These are phyloP conservation scores for Tolmerus cingulatus DNA, from an alignment of 2,888 invertebrate genomes.

Conservation along the genomic window DNA sequence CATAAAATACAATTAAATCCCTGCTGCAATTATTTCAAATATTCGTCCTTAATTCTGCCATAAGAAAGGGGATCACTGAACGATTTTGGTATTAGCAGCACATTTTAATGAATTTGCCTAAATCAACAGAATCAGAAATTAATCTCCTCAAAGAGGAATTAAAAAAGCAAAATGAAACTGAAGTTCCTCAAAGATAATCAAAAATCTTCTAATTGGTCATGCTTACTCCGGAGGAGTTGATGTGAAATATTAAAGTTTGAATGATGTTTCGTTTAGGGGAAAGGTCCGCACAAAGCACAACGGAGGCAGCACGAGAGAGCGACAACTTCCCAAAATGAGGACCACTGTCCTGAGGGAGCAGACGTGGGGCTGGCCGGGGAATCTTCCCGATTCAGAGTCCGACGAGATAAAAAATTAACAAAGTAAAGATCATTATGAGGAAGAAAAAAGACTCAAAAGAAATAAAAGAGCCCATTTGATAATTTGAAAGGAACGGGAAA, in stretches of 20 bases:
- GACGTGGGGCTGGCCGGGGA: not conserved
- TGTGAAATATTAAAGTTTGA: not conserved
- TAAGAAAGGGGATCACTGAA: not conserved
- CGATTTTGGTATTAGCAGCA: not conserved
- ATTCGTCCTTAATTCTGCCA: not conserved
- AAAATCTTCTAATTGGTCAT: not conserved
- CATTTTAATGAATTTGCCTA: not conserved
- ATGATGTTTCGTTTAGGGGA: not conserved
- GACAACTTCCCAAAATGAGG: not conserved
- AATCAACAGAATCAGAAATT: not conserved
- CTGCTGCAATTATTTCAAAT: not conserved
- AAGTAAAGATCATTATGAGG: conserved; percentile 33
- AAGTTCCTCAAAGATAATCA: not conserved
- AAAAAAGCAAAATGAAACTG: not conserved
- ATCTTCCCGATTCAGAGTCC: not conserved
- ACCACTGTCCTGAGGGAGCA: not conserved
- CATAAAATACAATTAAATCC: not conserved
- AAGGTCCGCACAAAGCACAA: not conserved
- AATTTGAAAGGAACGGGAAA: conserved; percentile 35
- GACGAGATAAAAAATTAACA: conserved; percentile 32
- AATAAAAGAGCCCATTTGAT: conserved; percentile 31
- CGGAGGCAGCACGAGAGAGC: not conserved
- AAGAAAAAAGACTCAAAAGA: conserved; percentile 25
- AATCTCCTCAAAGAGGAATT: not conserved
- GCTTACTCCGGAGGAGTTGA: not conserved